Base-by-base conservation (phyloP, 2,113 vertebrate genomes). In the Ctenodactylus gundi region DNA sequence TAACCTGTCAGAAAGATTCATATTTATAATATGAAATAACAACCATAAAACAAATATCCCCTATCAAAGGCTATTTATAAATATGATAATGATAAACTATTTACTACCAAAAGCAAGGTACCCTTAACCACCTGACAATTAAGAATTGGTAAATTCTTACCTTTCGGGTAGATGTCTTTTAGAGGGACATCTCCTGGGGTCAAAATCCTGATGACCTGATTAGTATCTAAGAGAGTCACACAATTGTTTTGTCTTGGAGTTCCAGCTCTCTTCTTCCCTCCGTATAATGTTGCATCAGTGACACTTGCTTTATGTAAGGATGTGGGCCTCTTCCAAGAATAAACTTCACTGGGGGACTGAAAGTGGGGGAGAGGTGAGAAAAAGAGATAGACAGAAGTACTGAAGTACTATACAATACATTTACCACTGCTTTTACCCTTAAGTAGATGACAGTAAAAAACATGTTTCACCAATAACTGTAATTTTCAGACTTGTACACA, bases 271-370 rank as follows among this genome's bases (percentile, higher is more conserved):
- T 96, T 97, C 51, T 84, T 97, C 17, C 96, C 93, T 29, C 98
- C 98, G 72, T 98, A 98, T 80, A 99, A 98, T 87, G 99, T 98
- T 7, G 78, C 58, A 88, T 99, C 98, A 31, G 97, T 95, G 81
- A 96, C 90, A 72, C 60, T 97, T 86, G 97, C 96, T 8, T 34
- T 95, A 17, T 98, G 97, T 64, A 99, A 96, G 64, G 98, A 95
- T 0, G 98, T 97, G 2, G 95, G 97, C 96, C 99, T 99, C 93
- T 97, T 99, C 97, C 99, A 99, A 98, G 98, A 99, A 96, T 99
- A 99, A 36, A 99, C 99, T 97, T 99, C 99, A 96, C 98, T 99
- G 65, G 99, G 98, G 72, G 99, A 99, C 99, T 99, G 97, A 21
- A 88, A 91, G 60, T 95, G 44, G 95, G 67, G 83, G 55, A 23